Percentiles rank a stretch among this genome's conserved stretches.
These are phyloP conservation scores for Mareca penelope DNA, from an alignment of 2,797 vertebrate genomes.

Conservation along the genomic window DNA sequence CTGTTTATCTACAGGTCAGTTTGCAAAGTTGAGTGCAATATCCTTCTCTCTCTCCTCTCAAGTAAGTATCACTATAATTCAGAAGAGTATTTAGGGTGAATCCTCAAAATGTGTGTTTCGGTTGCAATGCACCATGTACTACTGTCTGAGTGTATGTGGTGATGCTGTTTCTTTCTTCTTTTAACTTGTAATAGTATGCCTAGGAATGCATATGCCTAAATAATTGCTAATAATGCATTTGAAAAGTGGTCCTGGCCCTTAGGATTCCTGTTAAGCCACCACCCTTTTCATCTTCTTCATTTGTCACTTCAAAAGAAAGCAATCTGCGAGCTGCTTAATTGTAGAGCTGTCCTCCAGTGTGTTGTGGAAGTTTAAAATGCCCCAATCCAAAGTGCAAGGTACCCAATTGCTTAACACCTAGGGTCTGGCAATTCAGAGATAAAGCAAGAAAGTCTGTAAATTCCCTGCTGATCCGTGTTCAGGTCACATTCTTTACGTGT, in stretches of 20 bases:
- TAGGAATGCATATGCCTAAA: background rate
- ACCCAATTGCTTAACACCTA: background rate
- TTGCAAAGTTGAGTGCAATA: slow-evolving; percentile 90
- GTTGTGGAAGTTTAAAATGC: background rate
- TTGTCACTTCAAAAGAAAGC: background rate
- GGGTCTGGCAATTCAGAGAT: background rate
- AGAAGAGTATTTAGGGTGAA: slow-evolving; percentile 47
- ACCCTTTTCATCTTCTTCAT: background rate
- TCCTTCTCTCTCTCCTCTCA: slow-evolving; percentile 81
- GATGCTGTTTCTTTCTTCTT: background rate
- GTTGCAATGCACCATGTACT: background rate
- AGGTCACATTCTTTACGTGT: background rate
- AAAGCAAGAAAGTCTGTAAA: background rate
- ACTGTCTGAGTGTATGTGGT: background rate
- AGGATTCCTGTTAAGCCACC: background rate
- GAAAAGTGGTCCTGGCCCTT: background rate
- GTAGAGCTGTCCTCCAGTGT: background rate
- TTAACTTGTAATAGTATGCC: background rate
- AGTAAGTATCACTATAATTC: slow-evolving; percentile 82
- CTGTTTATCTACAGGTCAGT: slow-evolving; percentile 87
- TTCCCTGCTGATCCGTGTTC: background rate
- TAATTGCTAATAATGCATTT: background rate
- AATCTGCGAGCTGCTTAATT: background rate
- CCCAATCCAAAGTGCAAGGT: background rate
- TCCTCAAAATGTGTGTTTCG: background rate